Percentiles rank a stretch among this genome's conserved stretches.
These are phyloP conservation scores for Sebastes cheni DNA, from an alignment of 2,797 vertebrate genomes.

Conservation along the genomic window DNA sequence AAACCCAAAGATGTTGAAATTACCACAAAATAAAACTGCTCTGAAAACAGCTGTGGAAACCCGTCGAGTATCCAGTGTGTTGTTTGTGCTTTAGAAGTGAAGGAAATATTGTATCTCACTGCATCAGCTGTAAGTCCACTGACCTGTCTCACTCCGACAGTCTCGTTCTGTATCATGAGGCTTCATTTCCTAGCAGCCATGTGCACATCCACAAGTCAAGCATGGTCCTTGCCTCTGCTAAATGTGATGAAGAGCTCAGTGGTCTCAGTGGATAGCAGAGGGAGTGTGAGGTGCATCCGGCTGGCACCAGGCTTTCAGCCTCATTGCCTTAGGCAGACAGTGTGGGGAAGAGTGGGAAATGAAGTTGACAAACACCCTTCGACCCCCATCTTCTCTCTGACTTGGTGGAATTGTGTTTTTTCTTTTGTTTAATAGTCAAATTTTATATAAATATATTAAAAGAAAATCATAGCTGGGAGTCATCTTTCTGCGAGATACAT, in stretches of 20 bases:
- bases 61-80: neutral
- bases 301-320: conserved; percentile 29
- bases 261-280: conserved; percentile 34
- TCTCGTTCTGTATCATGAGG: conserved; percentile 2
- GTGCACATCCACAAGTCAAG: conserved; percentile 33
- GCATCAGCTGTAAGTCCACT: neutral
- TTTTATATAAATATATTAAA: neutral
- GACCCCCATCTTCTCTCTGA: neutral
- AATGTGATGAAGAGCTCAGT: conserved; percentile 49
- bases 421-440: neutral
- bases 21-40: neutral
- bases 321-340: conserved; percentile 29
- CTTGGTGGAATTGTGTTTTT: conserved; percentile 6
- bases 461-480: neutral
- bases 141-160: conserved; percentile 23
- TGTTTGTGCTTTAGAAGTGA: neutral
- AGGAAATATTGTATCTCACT: neutral
- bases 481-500: neutral
- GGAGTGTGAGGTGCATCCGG: conserved; percentile 18
- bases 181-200: conserved; percentile 18
- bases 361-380: neutral
- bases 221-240: conserved; percentile 38
- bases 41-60: neutral
- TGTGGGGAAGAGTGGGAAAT: neutral
- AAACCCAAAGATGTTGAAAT: neutral